Base-by-base conservation (phyloP, 1,140 invertebrate genomes). In the Polyergus mexicanus region DNA sequence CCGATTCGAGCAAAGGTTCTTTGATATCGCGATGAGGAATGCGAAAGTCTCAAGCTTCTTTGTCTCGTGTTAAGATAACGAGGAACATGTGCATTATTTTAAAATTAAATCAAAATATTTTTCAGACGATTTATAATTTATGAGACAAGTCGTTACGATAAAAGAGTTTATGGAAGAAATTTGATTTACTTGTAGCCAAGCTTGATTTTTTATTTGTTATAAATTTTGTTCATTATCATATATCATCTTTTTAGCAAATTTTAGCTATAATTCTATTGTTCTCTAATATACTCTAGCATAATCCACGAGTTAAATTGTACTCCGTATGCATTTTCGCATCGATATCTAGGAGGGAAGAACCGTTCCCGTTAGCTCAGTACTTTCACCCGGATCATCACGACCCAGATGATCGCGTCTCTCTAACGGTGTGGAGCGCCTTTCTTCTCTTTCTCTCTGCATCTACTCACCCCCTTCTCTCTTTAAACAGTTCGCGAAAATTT, bases 341-440 rank as follows among this genome's bases (percentile, higher is more conserved):
- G 86, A 71, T 65, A 84, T 85, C 68, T 89, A 74, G 60, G 56
- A 81, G 62, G 75, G 78, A 76, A 90, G 85, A 76, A 84, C 28
- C 62, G 88, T 89, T 89, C 88, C 88, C 89, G 89, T 90, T 90
- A 90, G 72, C 81, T 54, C 62, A 77, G 60, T 88, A 90, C 89
- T 90, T 90, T 90, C 89, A 90, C 89, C 89, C 89, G 89, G 89
- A 90, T 90, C 89, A 88, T 90, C 88, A 68, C 89, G 89, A 90
- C 89, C 89, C 86, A 89, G 89, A 90, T 90, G 88, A 89, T 90
- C 86, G 88, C 88, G 88, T 90, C 81, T 62, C 89, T 90, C 87
- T 89, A 89, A 89, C 87, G 84, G 87, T 56, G 56, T 28, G 38
- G 25, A 58, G 47, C 3, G 11, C 41, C 25, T 74, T 85, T 66